Evolutionary conservation across 2,888 invertebrate species (phyloP).

Genomic region (Stenichneumon culpator): DNA sequence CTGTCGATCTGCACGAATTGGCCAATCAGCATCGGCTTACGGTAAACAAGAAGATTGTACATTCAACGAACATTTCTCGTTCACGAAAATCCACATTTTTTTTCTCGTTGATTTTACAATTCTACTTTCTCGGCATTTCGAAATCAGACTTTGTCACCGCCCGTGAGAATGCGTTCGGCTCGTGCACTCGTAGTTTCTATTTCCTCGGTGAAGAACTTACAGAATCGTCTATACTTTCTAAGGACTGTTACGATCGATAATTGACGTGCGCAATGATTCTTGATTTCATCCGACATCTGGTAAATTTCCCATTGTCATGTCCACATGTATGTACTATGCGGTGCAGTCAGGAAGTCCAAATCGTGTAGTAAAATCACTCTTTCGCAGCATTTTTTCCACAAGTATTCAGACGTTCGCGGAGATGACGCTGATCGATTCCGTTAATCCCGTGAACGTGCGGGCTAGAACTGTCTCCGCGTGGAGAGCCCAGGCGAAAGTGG

Average conservation of each 20-base stretch:
- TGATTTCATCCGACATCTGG: not conserved
- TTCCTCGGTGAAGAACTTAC: not conserved
- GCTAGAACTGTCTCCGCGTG: not conserved
- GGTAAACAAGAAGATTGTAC: not conserved
- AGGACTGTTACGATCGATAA: not conserved
- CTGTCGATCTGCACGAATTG: not conserved
- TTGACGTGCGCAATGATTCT: not conserved
- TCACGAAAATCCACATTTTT: not conserved
- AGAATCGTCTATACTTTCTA: not conserved
- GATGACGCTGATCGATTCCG: constrained; percentile 3
- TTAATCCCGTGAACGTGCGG: not conserved
- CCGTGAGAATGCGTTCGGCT: not conserved
- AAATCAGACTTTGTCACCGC: not conserved
- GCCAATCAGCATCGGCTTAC: not conserved
- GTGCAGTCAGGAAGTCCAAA: not conserved
- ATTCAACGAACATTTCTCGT: not conserved
- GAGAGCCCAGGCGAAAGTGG: not conserved
- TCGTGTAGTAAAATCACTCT: not conserved
- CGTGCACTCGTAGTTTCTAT: not conserved
- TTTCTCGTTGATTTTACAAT: not conserved
- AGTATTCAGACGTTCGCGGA: not conserved
- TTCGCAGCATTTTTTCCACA: not conserved
- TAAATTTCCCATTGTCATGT: constrained; percentile 1
- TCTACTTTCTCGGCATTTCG: not conserved
- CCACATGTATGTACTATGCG: not conserved